Conservation (phyloP, 1,140 invertebrate genomes). For the Coboldia fuscipes region DNA sequence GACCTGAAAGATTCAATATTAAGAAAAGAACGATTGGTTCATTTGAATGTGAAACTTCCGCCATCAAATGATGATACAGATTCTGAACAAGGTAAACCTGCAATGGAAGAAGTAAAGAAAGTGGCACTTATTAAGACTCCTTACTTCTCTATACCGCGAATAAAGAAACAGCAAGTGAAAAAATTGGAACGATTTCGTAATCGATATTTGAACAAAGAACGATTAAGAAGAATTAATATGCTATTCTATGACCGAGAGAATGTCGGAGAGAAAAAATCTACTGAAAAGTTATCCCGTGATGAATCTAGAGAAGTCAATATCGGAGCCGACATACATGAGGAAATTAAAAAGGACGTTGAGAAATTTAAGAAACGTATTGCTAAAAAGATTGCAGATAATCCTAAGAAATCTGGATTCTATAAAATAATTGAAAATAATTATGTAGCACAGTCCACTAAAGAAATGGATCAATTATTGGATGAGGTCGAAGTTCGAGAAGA, state of each 20-base stretch:
- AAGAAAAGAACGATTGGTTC: not conserved
- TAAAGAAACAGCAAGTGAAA: not conserved
- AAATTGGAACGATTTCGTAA: constrained; percentile 3
- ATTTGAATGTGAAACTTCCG: constrained; percentile 1
- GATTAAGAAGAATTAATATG: constrained; percentile 2
- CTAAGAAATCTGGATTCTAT: not conserved
- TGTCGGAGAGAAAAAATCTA: not conserved
- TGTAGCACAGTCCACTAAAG: not conserved
- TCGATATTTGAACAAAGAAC: not conserved
- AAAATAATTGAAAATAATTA: not conserved
- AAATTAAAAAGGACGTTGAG: too few species aligned
- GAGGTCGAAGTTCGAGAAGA: not conserved
- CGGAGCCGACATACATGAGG: too few species aligned
- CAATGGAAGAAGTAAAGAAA: constrained; percentile 1
- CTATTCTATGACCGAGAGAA: not conserved
- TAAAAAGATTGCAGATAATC: not conserved
- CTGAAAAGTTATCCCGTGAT: too few species aligned
- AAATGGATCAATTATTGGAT: not conserved
- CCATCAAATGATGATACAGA: constrained; percentile 3
- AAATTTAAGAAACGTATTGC: too few species aligned
- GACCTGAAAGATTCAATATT: not conserved
- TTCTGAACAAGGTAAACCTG: not conserved
- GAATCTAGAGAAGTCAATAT: too few species aligned
- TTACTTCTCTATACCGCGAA: constrained; percentile 1
- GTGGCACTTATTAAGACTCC: constrained; percentile 1